Evolutionary conservation across 2,797 vertebrate genomes (phyloP).

Genomic region (Micromesistius poutassou): DNA sequence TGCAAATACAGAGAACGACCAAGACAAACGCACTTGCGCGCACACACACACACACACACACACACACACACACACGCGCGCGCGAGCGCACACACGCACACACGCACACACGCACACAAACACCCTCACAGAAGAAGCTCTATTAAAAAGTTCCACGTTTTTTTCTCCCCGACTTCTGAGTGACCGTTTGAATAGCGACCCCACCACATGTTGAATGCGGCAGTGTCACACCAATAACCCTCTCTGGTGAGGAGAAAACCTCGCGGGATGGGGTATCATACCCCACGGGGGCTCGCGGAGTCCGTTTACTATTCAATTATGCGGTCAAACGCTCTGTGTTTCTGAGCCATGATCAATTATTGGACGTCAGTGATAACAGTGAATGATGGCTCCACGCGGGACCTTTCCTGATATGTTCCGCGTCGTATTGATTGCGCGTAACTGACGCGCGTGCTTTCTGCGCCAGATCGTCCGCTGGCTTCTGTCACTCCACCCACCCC

Average conservation of each 20-base stretch:
- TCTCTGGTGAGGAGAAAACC: conserved; percentile 41
- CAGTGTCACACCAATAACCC: conserved; percentile 36
- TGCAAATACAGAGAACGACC: not conserved
- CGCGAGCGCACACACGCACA: not conserved
- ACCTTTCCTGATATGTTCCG: conserved; percentile 42
- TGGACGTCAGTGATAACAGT: conserved; percentile 78
- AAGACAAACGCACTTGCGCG: too few species aligned
- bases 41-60: not conserved
- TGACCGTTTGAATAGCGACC: conserved; percentile 51
- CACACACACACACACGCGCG: not conserved
- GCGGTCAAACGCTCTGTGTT: conserved; percentile 72
- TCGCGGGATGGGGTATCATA: conserved; percentile 45
- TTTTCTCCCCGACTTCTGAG: not conserved
- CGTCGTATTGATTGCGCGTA: conserved; percentile 48
- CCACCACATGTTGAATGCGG: conserved; percentile 74
- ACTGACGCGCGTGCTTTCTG: conserved; percentile 40
- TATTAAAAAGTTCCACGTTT: not conserved
- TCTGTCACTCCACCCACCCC: conserved; percentile 35
- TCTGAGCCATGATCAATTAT: conserved; percentile 81
- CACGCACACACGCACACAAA: not conserved
- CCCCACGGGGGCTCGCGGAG: conserved; percentile 48
- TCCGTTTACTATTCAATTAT: conserved; percentile 76
- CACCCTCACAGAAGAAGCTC: not conserved
- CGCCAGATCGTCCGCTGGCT: conserved; percentile 17
- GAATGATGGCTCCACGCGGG: conserved; percentile 65